Conservation (phyloP, 2,888 invertebrate genomes). For the Xanthorhoe designata region DNA sequence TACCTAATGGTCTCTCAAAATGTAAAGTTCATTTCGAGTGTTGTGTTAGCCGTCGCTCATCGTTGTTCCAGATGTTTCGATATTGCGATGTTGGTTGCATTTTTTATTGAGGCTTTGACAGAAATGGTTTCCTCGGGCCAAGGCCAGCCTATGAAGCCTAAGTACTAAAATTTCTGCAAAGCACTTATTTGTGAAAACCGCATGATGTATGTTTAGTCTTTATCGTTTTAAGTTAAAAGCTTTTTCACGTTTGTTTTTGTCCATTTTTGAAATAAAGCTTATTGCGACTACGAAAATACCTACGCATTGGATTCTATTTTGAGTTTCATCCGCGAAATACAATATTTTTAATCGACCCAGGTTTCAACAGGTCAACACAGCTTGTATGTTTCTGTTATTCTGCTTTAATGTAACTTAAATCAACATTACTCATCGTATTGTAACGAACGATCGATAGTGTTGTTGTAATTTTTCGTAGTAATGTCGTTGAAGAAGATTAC, state of each 20-base stretch:
- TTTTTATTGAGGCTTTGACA: conserved; percentile 26
- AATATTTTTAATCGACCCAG: background rate
- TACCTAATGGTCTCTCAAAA: no score
- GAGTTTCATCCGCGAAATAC: background rate
- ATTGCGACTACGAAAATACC: background rate
- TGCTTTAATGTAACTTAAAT: background rate
- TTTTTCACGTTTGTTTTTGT: conserved; percentile 16
- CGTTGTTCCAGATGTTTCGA: background rate
- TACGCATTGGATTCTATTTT: background rate
- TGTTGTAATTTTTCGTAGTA: no score
- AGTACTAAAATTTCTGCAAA: background rate
- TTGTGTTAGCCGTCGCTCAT: background rate
- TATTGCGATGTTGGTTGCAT: background rate
- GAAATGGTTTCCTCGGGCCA: background rate
- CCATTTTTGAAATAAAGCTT: background rate
- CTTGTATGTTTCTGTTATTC: background rate
- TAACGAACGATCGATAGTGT: no score
- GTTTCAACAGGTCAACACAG: background rate
- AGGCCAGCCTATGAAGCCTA: background rate
- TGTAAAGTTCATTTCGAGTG: background rate
- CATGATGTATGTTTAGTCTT: conserved; percentile 1
- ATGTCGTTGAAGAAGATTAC: no score
- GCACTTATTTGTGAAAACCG: conserved; percentile 2
- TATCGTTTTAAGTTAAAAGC: conserved; percentile 15
- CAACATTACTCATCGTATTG: background rate